These are phyloP conservation scores for Sesia bembeciformis DNA, from an alignment of 2,888 invertebrate species.

Conservation along the genomic window DNA sequence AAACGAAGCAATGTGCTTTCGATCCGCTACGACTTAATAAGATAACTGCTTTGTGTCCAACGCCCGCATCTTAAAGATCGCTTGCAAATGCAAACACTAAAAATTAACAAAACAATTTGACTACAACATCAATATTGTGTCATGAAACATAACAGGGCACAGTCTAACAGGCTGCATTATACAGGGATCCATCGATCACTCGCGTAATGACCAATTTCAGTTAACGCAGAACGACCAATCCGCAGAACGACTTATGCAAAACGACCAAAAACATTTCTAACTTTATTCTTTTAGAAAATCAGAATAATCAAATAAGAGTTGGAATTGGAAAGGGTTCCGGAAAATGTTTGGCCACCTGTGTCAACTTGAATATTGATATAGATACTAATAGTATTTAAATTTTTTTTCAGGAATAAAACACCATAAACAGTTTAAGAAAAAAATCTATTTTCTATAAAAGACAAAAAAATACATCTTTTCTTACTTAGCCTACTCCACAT, in stretches of 20 bases:
- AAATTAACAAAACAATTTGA: conserved; percentile 48
- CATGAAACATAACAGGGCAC: conserved; percentile 31
- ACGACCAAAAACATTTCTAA: neutral
- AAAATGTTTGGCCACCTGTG: too few species aligned
- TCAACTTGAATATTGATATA: too few species aligned
- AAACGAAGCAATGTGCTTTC: conserved; percentile 66
- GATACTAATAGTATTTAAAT: too few species aligned
- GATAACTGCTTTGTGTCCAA: conserved; percentile 53
- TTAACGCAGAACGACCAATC: neutral
- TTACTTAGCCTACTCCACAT: too few species aligned
- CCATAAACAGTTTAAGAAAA: too few species aligned
- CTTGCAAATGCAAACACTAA: conserved; percentile 44
- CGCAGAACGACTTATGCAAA: neutral
- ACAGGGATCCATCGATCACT: neutral
- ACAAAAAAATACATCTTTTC: too few species aligned
- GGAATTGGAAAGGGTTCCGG: too few species aligned
- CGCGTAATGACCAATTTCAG: too few species aligned
- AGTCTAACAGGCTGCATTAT: conserved; percentile 27
- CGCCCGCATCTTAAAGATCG: conserved; percentile 61
- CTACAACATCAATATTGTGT: conserved; percentile 48
- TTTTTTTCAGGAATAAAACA: too few species aligned
- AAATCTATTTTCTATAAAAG: too few species aligned
- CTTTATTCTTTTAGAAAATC: too few species aligned
- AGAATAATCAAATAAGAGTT: too few species aligned
- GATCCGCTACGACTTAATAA: conserved; percentile 62